Percentiles rank a stretch among this genome's conserved stretches.
These are phyloP conservation scores for Heliocidaris erythrogramma DNA, from an alignment of 35 echinoderm and acorn worm species.

Conservation along the genomic window DNA sequence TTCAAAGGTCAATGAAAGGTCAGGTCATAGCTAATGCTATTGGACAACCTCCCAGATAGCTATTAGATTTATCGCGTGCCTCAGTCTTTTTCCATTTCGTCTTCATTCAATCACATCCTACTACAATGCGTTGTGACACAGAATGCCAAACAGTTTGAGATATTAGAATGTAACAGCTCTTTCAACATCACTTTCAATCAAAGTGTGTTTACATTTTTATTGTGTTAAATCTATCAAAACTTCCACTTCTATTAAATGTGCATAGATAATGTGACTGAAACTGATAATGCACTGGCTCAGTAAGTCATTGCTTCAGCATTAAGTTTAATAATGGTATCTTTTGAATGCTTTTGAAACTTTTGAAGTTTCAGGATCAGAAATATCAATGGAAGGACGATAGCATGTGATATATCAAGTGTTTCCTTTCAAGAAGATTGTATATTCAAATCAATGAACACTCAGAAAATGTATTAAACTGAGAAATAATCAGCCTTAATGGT, in stretches of 20 bases:
- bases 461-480: no score
- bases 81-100: not conserved
- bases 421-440: no score
- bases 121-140: not conserved
- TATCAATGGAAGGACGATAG: no score
- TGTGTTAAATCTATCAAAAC: not conserved
- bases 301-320: not conserved
- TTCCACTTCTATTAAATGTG: not conserved
- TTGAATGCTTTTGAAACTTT: no score
- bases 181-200: not conserved
- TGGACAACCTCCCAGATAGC: slow-evolving; percentile 27
- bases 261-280: not conserved
- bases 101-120: not conserved
- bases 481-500: no score
- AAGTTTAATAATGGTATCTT: not conserved
- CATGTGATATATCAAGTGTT: no score
- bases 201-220: not conserved
- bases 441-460: no score
- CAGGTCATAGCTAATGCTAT: not conserved
- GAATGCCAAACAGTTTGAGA: not conserved
- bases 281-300: not conserved
- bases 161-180: not conserved
- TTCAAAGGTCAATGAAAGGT: slow-evolving; percentile 6
- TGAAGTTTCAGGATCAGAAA: no score
- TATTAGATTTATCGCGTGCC: slow-evolving; percentile 24